Evolutionary conservation across 2,888 invertebrate species (phyloP).

Genomic region (Archips crataeganus): DNA sequence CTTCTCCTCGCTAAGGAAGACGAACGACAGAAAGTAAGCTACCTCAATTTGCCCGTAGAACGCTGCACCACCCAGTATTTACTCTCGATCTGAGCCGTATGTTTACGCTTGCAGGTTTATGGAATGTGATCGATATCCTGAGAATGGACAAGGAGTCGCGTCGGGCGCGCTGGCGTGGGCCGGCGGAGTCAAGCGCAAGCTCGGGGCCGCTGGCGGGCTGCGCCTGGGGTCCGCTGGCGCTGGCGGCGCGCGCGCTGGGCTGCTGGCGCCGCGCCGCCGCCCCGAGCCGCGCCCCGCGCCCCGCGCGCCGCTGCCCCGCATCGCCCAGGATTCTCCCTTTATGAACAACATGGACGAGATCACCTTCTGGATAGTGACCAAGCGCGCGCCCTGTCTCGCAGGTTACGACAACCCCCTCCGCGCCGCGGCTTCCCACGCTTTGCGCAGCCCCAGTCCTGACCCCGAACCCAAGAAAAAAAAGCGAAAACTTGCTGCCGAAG

Average conservation of each 20-base stretch:
- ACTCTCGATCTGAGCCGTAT: neutral
- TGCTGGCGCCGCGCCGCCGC: conserved; percentile 45
- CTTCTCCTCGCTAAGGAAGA: conserved; percentile 22
- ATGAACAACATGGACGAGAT: conserved; percentile 82
- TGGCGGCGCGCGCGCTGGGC: conserved; percentile 55
- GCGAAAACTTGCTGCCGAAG: conserved; percentile 68
- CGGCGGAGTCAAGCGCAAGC: conserved; percentile 56
- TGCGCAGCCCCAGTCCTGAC: conserved; percentile 54
- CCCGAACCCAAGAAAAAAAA: conserved; percentile 63
- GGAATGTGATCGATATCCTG: conserved; percentile 63
- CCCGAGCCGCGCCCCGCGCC: conserved; percentile 44
- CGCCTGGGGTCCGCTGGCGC: conserved; percentile 58
- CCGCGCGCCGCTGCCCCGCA: conserved; percentile 37
- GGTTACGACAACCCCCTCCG: conserved; percentile 69
- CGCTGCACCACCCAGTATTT: neutral
- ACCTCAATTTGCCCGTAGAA: neutral
- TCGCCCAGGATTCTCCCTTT: conserved; percentile 62
- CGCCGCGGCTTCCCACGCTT: neutral
- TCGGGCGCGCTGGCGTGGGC: conserved; percentile 50
- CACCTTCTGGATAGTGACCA: conserved; percentile 78
- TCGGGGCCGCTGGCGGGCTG: conserved; percentile 54
- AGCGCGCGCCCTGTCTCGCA: conserved; percentile 78
- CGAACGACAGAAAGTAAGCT: conserved; percentile 29
- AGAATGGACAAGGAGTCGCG: conserved; percentile 52
- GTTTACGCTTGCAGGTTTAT: conserved; percentile 66